phyloP scores from a whole-genome alignment of 2,888 invertebrate genomes.

The Eristalinus aeneus region DNA sequence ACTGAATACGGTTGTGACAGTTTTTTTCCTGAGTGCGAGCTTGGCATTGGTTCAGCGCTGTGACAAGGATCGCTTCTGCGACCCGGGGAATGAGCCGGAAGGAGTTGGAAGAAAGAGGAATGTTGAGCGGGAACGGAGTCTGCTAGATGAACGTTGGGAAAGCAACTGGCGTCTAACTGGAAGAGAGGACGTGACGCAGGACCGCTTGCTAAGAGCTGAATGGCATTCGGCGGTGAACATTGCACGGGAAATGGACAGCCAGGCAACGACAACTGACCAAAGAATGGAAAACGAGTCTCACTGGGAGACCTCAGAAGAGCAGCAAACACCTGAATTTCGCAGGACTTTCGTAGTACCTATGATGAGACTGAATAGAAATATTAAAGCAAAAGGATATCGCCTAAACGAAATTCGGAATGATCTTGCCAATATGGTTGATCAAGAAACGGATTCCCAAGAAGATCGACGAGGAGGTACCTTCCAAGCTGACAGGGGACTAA shows the following conservation, averaged over 20 bases:
- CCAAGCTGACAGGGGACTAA: background rate
- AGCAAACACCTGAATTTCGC: too few species aligned
- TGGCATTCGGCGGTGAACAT: conserved; percentile 47
- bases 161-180: conserved; percentile 63
- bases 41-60: conserved; percentile 64
- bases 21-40: conserved; percentile 72
- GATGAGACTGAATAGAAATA: background rate
- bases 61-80: conserved; percentile 42
- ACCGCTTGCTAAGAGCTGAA: conserved; percentile 57
- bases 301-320: background rate
- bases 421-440: background rate
- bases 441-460: background rate
- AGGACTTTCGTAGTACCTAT: background rate
- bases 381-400: background rate
- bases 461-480: conserved; percentile 1
- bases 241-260: background rate
- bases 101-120: background rate
- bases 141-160: conserved; percentile 44
- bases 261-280: background rate
- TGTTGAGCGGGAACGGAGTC: background rate
- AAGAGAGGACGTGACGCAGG: conserved; percentile 59
- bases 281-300: background rate
- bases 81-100: conserved; percentile 57
- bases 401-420: too few species aligned
- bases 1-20: conserved; percentile 72